These are phyloP conservation scores for Colostygia pectinataria DNA, from an alignment of 2,888 invertebrate genomes.

Conservation along the genomic window DNA sequence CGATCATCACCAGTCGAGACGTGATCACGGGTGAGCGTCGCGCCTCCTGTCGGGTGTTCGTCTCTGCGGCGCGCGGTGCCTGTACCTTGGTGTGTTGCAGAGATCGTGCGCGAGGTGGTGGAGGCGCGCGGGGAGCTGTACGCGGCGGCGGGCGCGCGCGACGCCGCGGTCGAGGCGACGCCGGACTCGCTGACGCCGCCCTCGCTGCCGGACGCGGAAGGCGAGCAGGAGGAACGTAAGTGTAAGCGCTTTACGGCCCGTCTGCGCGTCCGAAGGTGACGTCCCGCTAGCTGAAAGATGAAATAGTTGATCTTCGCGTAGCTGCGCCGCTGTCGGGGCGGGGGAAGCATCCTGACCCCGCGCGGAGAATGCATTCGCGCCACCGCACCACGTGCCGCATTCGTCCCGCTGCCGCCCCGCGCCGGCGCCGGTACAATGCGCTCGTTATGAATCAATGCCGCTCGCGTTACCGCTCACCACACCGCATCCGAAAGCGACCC, in stretches of 20 bases:
- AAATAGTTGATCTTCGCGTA: no score
- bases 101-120: constrained; percentile 90
- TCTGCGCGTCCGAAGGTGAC: no score
- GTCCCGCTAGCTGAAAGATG: no score
- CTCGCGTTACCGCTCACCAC: constrained; percentile 17
- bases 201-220: constrained; percentile 41
- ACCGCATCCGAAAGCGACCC: background rate
- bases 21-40: constrained; percentile 85
- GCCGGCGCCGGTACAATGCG: constrained; percentile 35
- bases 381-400: constrained; percentile 54
- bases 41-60: background rate
- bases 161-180: constrained; percentile 31
- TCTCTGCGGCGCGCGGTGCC: background rate
- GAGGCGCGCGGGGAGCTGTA: constrained; percentile 87
- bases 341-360: constrained; percentile 13
- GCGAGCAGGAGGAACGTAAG: constrained; percentile 39
- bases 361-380: constrained; percentile 42
- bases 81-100: constrained; percentile 60
- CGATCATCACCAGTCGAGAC: constrained; percentile 90
- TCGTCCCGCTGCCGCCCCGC: constrained; percentile 31
- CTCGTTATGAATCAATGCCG: constrained; percentile 52
- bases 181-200: constrained; percentile 25
- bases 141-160: constrained; percentile 65
- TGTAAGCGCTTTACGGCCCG: background rate
- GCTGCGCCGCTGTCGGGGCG: no score